Evolutionary conservation across 92 coral and sea anemone species (phyloP).

Genomic region (Meandrina meandrites): DNA sequence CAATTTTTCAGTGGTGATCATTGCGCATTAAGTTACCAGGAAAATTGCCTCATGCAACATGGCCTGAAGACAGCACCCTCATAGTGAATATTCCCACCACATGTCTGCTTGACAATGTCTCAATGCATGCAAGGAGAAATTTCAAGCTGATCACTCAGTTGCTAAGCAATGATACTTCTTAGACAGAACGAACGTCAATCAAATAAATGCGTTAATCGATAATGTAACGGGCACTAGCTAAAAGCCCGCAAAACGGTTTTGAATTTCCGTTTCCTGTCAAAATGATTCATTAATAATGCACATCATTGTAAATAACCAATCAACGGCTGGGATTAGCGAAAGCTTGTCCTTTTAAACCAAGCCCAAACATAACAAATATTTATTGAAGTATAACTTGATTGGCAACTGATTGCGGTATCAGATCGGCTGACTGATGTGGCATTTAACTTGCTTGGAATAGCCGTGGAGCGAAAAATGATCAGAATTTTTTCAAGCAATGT

Average conservation of each 20-base stretch:
- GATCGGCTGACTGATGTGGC: background rate
- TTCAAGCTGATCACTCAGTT: background rate
- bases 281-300: slow-evolving; percentile 19
- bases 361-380: background rate
- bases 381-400: slow-evolving; percentile 11
- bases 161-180: background rate
- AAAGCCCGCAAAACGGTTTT: slow-evolving; percentile 8
- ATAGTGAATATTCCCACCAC: background rate
- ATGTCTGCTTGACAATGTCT: background rate
- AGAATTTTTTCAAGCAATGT: slow-evolving; percentile 21
- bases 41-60: too few species aligned
- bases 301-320: slow-evolving; percentile 16
- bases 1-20: too few species aligned
- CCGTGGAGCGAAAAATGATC: slow-evolving; percentile 17
- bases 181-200: background rate
- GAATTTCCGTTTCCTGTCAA: background rate
- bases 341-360: slow-evolving; percentile 24
- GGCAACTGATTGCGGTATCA: background rate
- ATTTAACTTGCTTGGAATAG: background rate
- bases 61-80: background rate
- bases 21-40: background rate
- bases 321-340: slow-evolving; percentile 1
- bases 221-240: background rate
- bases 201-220: background rate
- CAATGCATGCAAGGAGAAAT: background rate